Base-by-base conservation (phyloP, 2,888 invertebrate species). In the Clanis bilineata region DNA sequence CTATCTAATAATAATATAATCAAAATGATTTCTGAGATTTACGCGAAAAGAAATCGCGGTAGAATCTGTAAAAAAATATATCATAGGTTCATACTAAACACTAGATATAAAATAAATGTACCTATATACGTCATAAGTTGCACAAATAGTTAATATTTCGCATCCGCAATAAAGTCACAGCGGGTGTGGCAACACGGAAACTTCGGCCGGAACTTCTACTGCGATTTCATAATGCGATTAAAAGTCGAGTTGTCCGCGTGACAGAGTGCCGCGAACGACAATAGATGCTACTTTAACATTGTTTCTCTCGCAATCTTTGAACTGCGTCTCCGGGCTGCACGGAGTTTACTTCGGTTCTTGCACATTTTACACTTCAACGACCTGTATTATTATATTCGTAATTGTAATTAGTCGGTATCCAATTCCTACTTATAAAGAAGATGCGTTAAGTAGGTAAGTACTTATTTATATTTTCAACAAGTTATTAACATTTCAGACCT, bases 261-360 rank as follows among this genome's bases (percentile, higher is more conserved):
- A 36, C 44, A 39, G 32, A 44, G 25, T 47, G 25, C 47, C 56
- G 36, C 25, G 63, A 70, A 69, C 79, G 71, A 79, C 80, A 82
- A 83, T 83, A 76, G 81, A 80, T 81, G 82, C 77, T 75, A 81
- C 79, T 83, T 82, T 80, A 80, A 80, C 82, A 73, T 80, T 80
- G 82, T 82, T 81, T 81, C 71, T 74, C 70, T 74, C 71, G 25
- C 43, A 18, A 36, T 59, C 43, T 60, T 54, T 47, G 41, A 44
- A 58, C 59, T 60, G 57, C 61, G 55, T 38, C 39, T 32, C 39
- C 28, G 54, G 62, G 58, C 38, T 22, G 23, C 15, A 28, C 47
- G 1, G 25, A 47, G 15, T 28, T 28, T 47, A 47, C 47, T 38
- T 47, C 23, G 38, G 22, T 47, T 56, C 64, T 62, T 54, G 57